A percentile compares a stretch with the other conserved stretches of the same genome.
phyloP scores from a whole-genome alignment of 2,797 vertebrate genomes.

The Syndactyla subalaris region DNA sequence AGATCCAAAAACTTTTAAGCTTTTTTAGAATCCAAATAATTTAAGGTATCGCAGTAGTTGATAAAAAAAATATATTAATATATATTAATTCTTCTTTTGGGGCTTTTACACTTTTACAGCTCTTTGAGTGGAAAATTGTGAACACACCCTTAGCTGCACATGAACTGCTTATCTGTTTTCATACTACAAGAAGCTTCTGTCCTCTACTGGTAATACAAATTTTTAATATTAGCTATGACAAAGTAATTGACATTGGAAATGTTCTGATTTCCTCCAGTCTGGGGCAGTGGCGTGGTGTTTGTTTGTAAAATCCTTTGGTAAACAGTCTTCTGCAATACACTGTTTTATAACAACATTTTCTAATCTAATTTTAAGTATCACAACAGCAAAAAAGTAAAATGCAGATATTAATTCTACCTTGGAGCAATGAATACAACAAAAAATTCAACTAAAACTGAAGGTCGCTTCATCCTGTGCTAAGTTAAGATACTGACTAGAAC shows the following conservation, averaged over 20 bases:
- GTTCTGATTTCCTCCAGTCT: neutral
- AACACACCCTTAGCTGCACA: neutral
- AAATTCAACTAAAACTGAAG: neutral
- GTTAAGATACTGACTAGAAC: neutral
- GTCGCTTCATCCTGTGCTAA: neutral
- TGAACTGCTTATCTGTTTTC: neutral
- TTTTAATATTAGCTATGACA: neutral
- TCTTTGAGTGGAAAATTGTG: neutral
- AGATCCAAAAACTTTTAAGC: neutral
- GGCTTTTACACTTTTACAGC: neutral
- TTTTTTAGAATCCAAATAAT: neutral
- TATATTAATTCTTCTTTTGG: neutral
- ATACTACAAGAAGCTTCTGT: neutral
- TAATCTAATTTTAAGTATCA: neutral
- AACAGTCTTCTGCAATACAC: neutral
- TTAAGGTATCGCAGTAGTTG: neutral
- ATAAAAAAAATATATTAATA: neutral
- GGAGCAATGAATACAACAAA: neutral
- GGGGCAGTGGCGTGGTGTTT: neutral
- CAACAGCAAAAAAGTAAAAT: neutral
- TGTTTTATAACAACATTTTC: neutral
- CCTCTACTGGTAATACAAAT: neutral
- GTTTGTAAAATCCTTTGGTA: neutral
- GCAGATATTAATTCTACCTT: neutral
- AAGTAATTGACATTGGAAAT: neutral